phyloP scores from a whole-genome alignment of 2,113 vertebrate genomes.

The Sinocyclocheilus anophthalmus region DNA sequence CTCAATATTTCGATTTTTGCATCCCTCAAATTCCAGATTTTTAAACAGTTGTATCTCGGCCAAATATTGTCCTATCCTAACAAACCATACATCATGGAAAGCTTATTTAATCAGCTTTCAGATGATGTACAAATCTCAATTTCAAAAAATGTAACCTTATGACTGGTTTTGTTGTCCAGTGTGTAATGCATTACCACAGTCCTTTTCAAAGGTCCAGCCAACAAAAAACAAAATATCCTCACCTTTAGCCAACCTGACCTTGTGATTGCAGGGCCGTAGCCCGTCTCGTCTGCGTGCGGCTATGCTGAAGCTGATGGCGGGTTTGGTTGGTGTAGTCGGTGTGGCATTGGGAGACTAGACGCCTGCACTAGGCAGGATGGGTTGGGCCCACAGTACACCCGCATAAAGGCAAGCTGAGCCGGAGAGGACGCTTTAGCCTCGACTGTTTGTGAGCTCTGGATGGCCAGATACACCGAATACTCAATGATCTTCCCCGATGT shows the following conservation, averaged over 20 bases:
- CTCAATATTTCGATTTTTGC: too few relatives aligned
- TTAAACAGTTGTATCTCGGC: too few relatives aligned
- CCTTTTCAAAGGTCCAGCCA: background rate
- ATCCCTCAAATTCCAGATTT: too few relatives aligned
- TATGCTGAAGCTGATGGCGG: conserved; percentile 85
- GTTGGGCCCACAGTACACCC: conserved; percentile 82
- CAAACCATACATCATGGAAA: too few relatives aligned
- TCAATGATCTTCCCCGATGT: conserved; percentile 84
- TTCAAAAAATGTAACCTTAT: too few relatives aligned
- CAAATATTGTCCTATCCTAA: too few relatives aligned
- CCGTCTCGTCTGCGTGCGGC: conserved; percentile 84
- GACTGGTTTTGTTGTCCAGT: too few relatives aligned
- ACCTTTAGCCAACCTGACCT: conserved; percentile 87
- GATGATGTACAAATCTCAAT: too few relatives aligned
- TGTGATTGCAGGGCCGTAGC: conserved; percentile 83
- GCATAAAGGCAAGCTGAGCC: conserved; percentile 82
- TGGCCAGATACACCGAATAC: conserved; percentile 83
- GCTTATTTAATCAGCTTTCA: too few relatives aligned
- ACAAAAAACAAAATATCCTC: background rate
- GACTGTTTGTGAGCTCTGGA: conserved; percentile 77
- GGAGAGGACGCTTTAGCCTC: conserved; percentile 76
- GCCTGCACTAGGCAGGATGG: conserved; percentile 83
- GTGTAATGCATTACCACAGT: background rate
- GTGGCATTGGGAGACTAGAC: conserved; percentile 81
- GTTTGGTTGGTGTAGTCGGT: conserved; percentile 85